phyloP scores from a whole-genome alignment of 2,113 vertebrate genomes.

The Pedetes capensis region DNA sequence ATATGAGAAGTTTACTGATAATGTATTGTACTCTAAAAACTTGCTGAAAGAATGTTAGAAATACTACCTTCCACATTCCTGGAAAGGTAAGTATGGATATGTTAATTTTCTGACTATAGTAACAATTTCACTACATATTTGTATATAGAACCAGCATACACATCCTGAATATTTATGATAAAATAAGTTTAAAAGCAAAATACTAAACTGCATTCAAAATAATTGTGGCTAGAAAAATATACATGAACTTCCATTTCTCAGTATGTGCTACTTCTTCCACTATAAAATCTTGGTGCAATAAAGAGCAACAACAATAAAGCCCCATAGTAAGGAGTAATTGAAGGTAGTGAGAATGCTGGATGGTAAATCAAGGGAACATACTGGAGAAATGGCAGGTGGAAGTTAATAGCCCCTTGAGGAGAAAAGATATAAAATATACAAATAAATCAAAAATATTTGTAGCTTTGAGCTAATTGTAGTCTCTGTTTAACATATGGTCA shows the following conservation, averaged over 20 bases:
- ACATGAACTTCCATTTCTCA: neutral
- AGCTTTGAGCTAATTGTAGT: neutral
- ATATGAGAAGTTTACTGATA: neutral
- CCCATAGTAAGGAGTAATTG: neutral
- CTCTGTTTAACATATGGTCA: neutral
- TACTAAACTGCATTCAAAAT: neutral
- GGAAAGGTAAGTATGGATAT: neutral
- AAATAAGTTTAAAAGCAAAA: neutral
- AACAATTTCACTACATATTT: neutral
- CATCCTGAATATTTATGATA: neutral
- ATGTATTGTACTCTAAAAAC: no score
- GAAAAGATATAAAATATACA: no score
- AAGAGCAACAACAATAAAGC: neutral
- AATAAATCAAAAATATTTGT: no score
- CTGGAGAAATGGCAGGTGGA: fast-evolving
- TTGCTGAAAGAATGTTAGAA: no score
- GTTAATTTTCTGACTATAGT: neutral
- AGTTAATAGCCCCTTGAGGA: neutral
- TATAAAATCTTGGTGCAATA: neutral
- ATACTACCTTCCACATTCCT: no score
- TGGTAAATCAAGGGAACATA: neutral
- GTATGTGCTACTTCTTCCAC: neutral
- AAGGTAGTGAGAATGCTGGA: neutral
- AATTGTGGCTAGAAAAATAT: neutral
- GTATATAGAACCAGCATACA: neutral